Evolutionary conservation across 2,797 vertebrate species (phyloP).

Genomic region (Pseudocheirus occidentalis): DNA sequence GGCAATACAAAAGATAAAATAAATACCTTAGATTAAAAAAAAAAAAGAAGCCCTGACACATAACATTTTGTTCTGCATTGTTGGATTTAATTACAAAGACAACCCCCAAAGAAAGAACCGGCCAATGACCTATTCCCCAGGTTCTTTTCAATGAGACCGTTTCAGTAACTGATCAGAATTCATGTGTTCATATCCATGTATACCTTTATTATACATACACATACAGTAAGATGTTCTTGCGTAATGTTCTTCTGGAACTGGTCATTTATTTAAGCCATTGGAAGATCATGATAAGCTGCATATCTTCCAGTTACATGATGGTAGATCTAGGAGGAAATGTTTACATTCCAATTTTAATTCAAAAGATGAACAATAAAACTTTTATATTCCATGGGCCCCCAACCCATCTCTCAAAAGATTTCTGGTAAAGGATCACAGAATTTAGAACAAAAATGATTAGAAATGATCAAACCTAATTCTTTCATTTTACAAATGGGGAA

Average conservation of each 20-base stretch:
- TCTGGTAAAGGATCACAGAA: background rate
- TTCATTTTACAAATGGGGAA: background rate
- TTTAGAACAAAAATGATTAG: background rate
- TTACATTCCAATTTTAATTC: conserved; percentile 59
- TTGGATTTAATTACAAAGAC: conserved; percentile 68
- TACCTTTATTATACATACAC: background rate
- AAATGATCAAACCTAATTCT: background rate
- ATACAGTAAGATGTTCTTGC: conserved; percentile 3
- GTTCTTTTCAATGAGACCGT: conserved; percentile 35
- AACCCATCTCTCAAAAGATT: background rate
- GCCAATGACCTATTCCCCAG: background rate
- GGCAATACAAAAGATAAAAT: no score
- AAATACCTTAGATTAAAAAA: no score
- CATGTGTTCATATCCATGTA: background rate
- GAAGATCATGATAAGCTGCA: conserved; percentile 91
- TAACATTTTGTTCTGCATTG: conserved; percentile 10
- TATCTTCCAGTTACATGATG: conserved; percentile 94
- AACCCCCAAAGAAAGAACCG: conserved; percentile 55
- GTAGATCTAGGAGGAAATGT: conserved; percentile 90
- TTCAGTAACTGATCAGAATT: conserved; percentile 4
- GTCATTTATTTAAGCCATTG: conserved; percentile 88
- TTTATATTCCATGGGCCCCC: background rate
- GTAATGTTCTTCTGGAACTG: conserved; percentile 64
- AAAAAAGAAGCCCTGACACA: background rate
- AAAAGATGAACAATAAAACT: background rate